A percentile compares a stretch with the other conserved stretches of the same genome.
These are phyloP conservation scores for Bombus waltoni DNA, from an alignment of 1,140 invertebrate genomes.

Conservation along the genomic window DNA sequence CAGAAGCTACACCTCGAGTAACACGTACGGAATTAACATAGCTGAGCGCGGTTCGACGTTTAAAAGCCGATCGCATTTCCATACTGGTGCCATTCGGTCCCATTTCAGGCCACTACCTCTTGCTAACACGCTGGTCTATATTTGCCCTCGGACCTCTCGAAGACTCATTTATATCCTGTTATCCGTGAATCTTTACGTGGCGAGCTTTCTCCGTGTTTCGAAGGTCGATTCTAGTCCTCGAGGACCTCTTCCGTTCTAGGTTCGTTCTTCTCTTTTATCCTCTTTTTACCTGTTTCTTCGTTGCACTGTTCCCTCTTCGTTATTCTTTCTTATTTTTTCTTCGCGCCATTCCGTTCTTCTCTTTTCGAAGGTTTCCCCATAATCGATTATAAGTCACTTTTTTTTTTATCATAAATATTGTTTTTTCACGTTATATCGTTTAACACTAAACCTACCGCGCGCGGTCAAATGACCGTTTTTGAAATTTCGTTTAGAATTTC, in stretches of 20 bases:
- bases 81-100: slow-evolving; percentile 78
- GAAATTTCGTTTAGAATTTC: no score
- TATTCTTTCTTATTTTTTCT: neutral
- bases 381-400: neutral
- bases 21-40: slow-evolving; percentile 80
- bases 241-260: neutral
- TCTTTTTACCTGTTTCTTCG: no score
- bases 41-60: slow-evolving; percentile 74
- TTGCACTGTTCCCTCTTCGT: neutral
- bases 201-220: slow-evolving; percentile 36
- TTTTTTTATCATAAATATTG: no score
- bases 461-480: no score
- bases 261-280: no score
- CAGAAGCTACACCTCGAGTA: slow-evolving; percentile 81
- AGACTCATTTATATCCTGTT: slow-evolving; percentile 70
- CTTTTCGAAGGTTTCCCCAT: neutral
- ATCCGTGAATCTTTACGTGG: slow-evolving; percentile 64
- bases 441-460: no score
- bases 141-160: slow-evolving; percentile 69
- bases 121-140: slow-evolving; percentile 73
- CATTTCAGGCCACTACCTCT: slow-evolving; percentile 72
- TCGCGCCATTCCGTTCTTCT: neutral
- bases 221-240: slow-evolving; percentile 41
- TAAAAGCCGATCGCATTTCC: slow-evolving; percentile 80
- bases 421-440: no score